A percentile compares a stretch with the other conserved stretches of the same genome.
Conservation (phyloP, 2,888 invertebrate genomes). For the Oscheius onirici region DNA sequence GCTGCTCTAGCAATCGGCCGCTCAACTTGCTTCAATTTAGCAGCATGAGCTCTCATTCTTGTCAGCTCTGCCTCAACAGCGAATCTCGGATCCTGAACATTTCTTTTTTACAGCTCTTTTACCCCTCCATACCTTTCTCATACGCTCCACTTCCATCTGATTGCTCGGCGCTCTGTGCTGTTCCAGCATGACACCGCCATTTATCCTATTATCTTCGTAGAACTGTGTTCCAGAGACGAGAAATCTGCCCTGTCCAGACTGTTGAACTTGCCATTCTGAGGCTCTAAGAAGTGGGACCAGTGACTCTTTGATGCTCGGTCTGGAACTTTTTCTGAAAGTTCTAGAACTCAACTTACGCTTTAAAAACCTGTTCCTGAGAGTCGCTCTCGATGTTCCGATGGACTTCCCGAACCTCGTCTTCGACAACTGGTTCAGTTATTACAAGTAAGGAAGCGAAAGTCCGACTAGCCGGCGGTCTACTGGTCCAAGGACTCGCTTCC, state of each 20-base stretch:
- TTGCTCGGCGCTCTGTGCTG: neutral
- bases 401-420: neutral
- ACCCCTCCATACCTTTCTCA: neutral
- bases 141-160: neutral
- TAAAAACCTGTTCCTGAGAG: neutral
- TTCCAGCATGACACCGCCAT: slow-evolving; percentile 12
- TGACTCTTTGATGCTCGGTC: neutral
- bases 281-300: slow-evolving; percentile 14
- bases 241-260: neutral
- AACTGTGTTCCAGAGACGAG: slow-evolving; percentile 23
- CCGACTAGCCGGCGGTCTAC: slow-evolving; percentile 8
- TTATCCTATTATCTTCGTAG: slow-evolving; percentile 19
- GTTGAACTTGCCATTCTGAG: slow-evolving; percentile 27
- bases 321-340: neutral
- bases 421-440: neutral
- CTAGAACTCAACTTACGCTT: neutral
- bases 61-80: slow-evolving; percentile 24
- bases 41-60: slow-evolving; percentile 17
- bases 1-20: slow-evolving; percentile 3
- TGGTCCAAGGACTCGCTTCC: neutral
- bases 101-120: neutral
- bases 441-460: slow-evolving; percentile 12
- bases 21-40: neutral
- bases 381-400: neutral
- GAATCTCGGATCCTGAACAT: slow-evolving; percentile 12